Evolutionary conservation across 2,113 vertebrate genomes (phyloP).

Genomic region (Coracopsis vasa): DNA sequence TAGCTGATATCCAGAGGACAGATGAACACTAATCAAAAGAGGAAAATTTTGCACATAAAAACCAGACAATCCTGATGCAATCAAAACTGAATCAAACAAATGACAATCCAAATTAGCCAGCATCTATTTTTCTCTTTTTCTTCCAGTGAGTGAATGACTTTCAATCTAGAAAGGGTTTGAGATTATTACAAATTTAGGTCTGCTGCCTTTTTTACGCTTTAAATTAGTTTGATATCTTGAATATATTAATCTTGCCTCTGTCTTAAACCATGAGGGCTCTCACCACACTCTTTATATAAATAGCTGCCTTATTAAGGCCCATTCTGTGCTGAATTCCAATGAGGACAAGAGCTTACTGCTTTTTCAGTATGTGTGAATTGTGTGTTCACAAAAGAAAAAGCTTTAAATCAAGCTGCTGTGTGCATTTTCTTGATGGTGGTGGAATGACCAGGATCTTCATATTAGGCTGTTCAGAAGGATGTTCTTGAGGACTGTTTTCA

Average conservation of each 20-base stretch:
- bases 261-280: not conserved
- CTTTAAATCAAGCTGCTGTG: not conserved
- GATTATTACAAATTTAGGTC: not conserved
- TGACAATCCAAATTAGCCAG: not conserved
- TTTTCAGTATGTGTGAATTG: not conserved
- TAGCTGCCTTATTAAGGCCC: not conserved
- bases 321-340: not conserved
- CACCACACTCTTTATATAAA: not conserved
- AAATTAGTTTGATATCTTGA: not conserved
- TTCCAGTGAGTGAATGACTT: not conserved
- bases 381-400: not conserved
- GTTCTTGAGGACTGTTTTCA: not conserved
- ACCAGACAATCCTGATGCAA: not conserved
- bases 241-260: not conserved
- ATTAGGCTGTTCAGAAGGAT: conserved; percentile 25
- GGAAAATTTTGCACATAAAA: not conserved
- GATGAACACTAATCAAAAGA: not conserved
- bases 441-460: not conserved
- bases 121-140: not conserved
- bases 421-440: not conserved
- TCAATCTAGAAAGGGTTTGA: not conserved
- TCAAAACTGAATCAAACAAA: not conserved
- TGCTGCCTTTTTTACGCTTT: not conserved
- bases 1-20: not conserved
- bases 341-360: not conserved